Evolutionary conservation across 2,113 vertebrate species (phyloP).

Genomic region (Spheniscus mendiculus): DNA sequence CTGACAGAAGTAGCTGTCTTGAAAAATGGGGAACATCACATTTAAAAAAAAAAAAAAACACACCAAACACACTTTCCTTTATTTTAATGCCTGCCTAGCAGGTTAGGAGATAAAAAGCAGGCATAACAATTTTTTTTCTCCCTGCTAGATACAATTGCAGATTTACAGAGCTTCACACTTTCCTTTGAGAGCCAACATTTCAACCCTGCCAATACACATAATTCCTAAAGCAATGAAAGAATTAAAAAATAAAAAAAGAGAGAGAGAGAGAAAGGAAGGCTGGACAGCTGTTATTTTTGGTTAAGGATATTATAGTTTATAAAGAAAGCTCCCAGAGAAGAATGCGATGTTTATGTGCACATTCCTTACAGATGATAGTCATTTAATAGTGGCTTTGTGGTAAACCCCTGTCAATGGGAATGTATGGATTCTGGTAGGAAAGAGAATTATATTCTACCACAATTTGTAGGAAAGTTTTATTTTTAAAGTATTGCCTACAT

Average conservation of each 20-base stretch:
- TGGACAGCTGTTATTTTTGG: constrained; percentile 47
- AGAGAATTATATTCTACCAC: background rate
- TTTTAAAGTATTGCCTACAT: constrained; percentile 30
- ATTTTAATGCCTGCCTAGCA: background rate
- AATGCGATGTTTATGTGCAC: constrained; percentile 47
- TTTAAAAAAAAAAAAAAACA: background rate
- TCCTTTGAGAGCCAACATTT: background rate
- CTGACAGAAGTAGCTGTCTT: background rate
- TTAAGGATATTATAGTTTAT: constrained; percentile 43
- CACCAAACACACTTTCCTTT: background rate
- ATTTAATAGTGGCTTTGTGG: constrained; percentile 22
- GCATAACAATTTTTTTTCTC: background rate
- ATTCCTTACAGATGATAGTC: constrained; percentile 54
- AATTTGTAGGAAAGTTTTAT: constrained; percentile 42
- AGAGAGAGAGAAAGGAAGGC: background rate
- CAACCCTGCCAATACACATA: background rate
- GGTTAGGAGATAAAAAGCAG: background rate
- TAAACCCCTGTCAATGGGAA: constrained; percentile 45
- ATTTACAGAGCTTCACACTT: background rate
- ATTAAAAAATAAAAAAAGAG: background rate
- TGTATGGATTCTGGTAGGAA: constrained; percentile 30
- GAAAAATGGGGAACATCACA: background rate
- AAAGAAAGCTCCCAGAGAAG: constrained; percentile 28
- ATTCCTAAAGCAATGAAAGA: background rate
- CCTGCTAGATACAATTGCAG: background rate